Evolutionary conservation across 2,113 vertebrate genomes (phyloP).

Genomic region (Chionodraco myersi): DNA sequence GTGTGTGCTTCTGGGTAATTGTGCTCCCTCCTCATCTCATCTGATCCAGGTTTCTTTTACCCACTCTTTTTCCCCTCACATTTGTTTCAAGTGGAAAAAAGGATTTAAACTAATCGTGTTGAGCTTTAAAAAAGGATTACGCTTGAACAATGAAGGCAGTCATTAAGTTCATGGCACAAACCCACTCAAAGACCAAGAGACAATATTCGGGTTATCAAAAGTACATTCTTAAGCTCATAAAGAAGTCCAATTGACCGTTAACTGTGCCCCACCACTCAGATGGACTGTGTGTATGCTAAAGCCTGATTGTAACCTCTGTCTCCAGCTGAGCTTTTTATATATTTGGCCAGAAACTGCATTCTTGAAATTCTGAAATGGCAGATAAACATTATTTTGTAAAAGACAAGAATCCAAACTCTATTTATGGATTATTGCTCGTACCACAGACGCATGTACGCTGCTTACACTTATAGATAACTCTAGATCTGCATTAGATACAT

Average conservation of each 20-base stretch:
- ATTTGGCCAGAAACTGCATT: not conserved
- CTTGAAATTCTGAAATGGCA: not conserved
- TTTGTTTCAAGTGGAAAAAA: constrained; percentile 68
- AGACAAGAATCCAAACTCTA: not conserved
- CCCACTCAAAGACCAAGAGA: not conserved
- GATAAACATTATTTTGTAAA: not conserved
- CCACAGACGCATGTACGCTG: not conserved
- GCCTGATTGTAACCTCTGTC: not conserved
- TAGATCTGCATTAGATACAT: too few species aligned
- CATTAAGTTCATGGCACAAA: not conserved
- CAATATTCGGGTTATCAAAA: not conserved
- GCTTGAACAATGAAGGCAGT: constrained; percentile 26
- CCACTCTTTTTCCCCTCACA: constrained; percentile 27
- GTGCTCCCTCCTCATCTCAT: constrained; percentile 45
- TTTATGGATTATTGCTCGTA: not conserved
- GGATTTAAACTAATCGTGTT: constrained; percentile 63
- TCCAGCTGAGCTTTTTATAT: not conserved
- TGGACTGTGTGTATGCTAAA: not conserved
- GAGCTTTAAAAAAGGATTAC: constrained; percentile 45
- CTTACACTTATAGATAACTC: not conserved
- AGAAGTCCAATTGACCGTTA: not conserved
- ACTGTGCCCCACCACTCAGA: not conserved
- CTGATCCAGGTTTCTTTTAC: constrained; percentile 27
- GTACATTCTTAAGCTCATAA: not conserved
- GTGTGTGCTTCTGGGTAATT: constrained; percentile 30